phyloP scores from a whole-genome alignment of 2,797 vertebrate species.

The Leptodactylus fallax region DNA sequence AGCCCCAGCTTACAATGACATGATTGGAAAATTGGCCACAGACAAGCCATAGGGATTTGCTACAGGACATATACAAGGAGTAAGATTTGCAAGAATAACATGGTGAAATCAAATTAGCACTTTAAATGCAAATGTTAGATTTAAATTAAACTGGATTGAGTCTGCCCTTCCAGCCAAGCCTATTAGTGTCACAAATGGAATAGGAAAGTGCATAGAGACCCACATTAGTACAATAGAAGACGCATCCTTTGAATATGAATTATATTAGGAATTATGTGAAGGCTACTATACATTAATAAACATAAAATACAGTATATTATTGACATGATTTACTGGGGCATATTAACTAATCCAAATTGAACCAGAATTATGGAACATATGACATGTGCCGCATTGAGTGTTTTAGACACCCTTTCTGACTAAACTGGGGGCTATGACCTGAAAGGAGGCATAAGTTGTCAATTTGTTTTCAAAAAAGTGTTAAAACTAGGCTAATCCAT shows the following conservation, averaged over 20 bases:
- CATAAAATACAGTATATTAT: background rate
- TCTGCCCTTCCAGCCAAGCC: slow-evolving; percentile 40
- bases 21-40: slow-evolving; percentile 58
- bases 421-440: too few relatives aligned
- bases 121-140: slow-evolving; percentile 40
- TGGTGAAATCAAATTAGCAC: slow-evolving; percentile 45
- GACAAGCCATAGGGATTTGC: slow-evolving; percentile 29
- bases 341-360: too few relatives aligned
- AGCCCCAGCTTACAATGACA: slow-evolving; percentile 38
- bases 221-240: background rate
- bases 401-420: too few relatives aligned
- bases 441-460: too few relatives aligned
- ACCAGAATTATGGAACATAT: too few relatives aligned
- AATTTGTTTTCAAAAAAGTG: too few relatives aligned
- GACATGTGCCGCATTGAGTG: too few relatives aligned
- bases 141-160: slow-evolving; percentile 31
- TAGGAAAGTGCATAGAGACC: background rate
- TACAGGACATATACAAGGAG: slow-evolving; percentile 27
- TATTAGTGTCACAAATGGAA: slow-evolving; percentile 36
- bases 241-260: slow-evolving; percentile 23
- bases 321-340: too few relatives aligned
- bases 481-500: too few relatives aligned
- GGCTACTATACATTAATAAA: background rate
- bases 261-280: background rate
- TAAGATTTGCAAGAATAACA: slow-evolving; percentile 50